Evolutionary conservation across 2,797 vertebrate species (phyloP).

Genomic region (Novumbra hubbsi): DNA sequence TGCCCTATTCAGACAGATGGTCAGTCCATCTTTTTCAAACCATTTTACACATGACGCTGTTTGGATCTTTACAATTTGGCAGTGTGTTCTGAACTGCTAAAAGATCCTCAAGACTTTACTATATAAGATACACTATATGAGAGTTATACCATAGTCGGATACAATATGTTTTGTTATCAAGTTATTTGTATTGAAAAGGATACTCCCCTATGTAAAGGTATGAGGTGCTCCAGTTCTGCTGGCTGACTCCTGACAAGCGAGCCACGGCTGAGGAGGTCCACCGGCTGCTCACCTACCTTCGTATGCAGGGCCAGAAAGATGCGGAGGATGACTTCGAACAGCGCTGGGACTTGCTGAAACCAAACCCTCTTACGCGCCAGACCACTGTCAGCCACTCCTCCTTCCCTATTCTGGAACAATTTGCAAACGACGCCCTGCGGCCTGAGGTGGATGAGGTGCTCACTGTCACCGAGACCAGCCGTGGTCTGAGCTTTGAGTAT

Average conservation of each 20-base stretch:
- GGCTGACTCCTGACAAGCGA: constrained; percentile 89
- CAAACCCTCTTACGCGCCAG: constrained; percentile 80
- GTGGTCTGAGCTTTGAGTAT: constrained; percentile 96
- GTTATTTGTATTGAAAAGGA: neutral
- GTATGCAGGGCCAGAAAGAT: constrained; percentile 95
- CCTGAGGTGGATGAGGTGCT: constrained; percentile 96
- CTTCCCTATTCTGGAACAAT: constrained; percentile 93
- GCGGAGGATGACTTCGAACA: constrained; percentile 92
- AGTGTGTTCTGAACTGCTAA: neutral
- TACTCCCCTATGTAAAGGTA: constrained; percentile 74
- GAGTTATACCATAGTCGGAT: neutral
- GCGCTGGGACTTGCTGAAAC: constrained; percentile 95
- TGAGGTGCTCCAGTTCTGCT: constrained; percentile 96
- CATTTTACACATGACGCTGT: neutral
- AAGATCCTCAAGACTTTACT: neutral
- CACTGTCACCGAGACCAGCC: constrained; percentile 96
- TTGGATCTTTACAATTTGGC: neutral
- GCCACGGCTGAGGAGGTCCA: constrained; percentile 95
- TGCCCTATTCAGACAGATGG: constrained; percentile 96
- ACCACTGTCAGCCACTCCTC: constrained; percentile 81
- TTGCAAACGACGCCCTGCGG: constrained; percentile 82
- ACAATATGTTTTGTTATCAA: neutral
- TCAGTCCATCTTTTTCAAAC: constrained; percentile 53
- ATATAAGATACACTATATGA: neutral
- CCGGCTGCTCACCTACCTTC: constrained; percentile 90